Evolutionary conservation across 2,888 invertebrate genomes (phyloP).

Genomic region (Geotrupes spiniger): DNA sequence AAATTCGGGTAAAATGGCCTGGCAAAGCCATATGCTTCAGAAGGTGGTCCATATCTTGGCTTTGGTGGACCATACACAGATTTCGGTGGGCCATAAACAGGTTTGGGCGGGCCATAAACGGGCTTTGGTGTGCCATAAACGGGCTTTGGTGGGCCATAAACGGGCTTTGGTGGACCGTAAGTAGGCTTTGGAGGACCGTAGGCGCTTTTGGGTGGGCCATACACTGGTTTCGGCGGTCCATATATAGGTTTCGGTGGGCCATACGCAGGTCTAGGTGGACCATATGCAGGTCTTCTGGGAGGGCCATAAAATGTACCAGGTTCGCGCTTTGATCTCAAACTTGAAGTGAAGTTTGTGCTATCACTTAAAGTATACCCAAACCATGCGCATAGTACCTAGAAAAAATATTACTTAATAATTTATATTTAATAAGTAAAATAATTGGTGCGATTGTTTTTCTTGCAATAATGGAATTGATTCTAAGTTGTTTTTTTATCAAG

Average conservation of each 20-base stretch:
- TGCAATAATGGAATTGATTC: too few species aligned
- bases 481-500: too few species aligned
- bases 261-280: conserved; percentile 24
- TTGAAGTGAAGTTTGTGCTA: too few species aligned
- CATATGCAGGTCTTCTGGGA: conserved; percentile 17
- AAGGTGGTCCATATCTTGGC: conserved; percentile 24
- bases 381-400: too few species aligned
- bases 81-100: conserved; percentile 19
- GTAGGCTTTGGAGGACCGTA: conserved; percentile 30
- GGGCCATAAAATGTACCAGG: conserved; percentile 17
- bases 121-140: conserved; percentile 30
- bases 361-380: too few species aligned
- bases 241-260: conserved; percentile 29
- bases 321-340: conserved; percentile 16
- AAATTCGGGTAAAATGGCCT: conserved; percentile 19
- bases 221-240: conserved; percentile 24
- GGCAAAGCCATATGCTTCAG: too few species aligned
- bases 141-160: conserved; percentile 31
- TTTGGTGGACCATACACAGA: conserved; percentile 28
- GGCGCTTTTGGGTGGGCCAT: conserved; percentile 25
- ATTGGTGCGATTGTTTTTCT: too few species aligned
- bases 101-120: not conserved
- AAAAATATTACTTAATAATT: too few species aligned
- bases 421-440: too few species aligned
- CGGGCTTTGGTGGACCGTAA: conserved; percentile 13